Percentiles rank a stretch among this genome's conserved stretches.
phyloP scores from a whole-genome alignment of 2,888 invertebrate genomes.

The Eristalis tenax region DNA sequence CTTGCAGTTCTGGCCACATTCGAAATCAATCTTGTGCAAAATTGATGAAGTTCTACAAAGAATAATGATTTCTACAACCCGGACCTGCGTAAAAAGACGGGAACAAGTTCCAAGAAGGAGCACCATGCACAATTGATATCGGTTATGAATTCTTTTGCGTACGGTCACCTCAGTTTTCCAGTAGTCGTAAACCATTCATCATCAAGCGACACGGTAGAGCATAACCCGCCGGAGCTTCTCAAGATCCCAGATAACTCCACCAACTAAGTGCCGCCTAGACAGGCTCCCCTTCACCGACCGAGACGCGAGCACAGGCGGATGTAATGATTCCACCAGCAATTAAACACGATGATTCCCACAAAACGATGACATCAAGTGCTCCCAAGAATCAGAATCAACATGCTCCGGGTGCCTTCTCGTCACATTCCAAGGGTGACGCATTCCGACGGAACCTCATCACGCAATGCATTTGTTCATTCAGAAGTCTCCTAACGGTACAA shows the following conservation, averaged over 20 bases:
- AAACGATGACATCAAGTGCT: conserved; percentile 34
- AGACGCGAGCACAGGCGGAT: neutral
- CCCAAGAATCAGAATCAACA: neutral
- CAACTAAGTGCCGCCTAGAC: neutral
- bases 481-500: conserved; percentile 8
- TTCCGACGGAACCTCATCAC: conserved; percentile 11
- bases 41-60: too few species aligned
- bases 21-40: too few species aligned
- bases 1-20: too few species aligned
- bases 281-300: neutral
- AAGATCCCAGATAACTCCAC: neutral
- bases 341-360: conserved; percentile 11
- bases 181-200: neutral
- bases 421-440: conserved; percentile 11
- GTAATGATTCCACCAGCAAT: conserved; percentile 3
- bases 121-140: neutral
- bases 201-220: neutral
- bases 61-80: neutral
- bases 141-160: neutral
- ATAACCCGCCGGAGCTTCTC: neutral
- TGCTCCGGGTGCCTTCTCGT: neutral
- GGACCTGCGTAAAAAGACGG: neutral
- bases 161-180: neutral
- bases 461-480: conserved; percentile 12
- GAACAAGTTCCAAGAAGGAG: neutral